Evolutionary conservation across 2,113 vertebrate species (phyloP).

Genomic region (Brienomyrus longianalis): DNA sequence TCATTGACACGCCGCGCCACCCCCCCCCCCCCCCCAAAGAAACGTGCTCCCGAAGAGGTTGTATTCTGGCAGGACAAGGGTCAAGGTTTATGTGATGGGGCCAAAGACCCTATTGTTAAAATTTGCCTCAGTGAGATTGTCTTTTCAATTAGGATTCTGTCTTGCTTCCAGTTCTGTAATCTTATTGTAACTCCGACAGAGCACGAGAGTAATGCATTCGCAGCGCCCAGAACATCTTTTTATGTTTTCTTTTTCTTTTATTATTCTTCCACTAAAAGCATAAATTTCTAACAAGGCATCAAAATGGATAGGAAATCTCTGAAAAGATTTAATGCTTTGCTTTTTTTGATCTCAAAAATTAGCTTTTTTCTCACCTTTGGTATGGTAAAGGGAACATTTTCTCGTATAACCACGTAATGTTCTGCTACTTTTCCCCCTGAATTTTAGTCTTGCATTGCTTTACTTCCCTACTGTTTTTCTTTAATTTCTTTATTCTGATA

Average conservation of each 20-base stretch:
- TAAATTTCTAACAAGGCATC: background rate
- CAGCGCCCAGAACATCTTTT: constrained; percentile 31
- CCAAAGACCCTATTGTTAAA: constrained; percentile 59
- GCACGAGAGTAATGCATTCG: constrained; percentile 44
- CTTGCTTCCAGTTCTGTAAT: constrained; percentile 37
- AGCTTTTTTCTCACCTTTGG: background rate
- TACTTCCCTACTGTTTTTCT: background rate
- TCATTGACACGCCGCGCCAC: no score
- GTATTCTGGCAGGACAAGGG: constrained; percentile 70
- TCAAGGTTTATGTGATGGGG: constrained; percentile 65
- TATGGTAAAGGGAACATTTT: background rate
- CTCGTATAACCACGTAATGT: background rate
- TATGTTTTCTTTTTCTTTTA: constrained; percentile 18
- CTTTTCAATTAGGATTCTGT: constrained; percentile 58
- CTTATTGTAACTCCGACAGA: constrained; percentile 42
- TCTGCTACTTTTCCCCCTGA: background rate
- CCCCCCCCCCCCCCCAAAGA: background rate
- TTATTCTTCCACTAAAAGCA: background rate
- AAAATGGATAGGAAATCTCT: background rate
- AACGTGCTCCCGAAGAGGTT: constrained; percentile 26
- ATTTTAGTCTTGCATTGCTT: background rate
- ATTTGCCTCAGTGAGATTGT: constrained; percentile 37
- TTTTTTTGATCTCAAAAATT: background rate
- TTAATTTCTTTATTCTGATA: background rate
- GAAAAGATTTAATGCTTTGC: background rate